Conservation (phyloP, 2,797 vertebrate genomes). For the Hafferia zeledoni region DNA sequence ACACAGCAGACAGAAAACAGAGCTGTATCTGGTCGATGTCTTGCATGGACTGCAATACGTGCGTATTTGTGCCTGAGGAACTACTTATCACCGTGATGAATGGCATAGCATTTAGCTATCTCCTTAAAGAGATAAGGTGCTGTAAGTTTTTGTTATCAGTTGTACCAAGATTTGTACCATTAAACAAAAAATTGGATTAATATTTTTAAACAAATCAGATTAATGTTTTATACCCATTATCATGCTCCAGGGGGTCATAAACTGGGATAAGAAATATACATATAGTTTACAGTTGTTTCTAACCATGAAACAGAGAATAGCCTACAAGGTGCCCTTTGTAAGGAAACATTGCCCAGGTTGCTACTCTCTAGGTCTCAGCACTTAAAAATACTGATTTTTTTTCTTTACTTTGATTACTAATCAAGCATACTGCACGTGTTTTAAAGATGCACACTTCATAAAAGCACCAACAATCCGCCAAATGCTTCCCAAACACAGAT, state of each 20-base stretch:
- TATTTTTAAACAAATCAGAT: constrained; percentile 17
- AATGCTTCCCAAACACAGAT: background rate
- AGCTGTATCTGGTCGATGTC: constrained; percentile 38
- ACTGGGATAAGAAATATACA: background rate
- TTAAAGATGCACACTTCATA: background rate
- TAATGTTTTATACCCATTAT: background rate
- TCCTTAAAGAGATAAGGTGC: background rate
- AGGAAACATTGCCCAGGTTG: background rate
- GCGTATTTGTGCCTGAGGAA: background rate
- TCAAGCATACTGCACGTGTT: background rate
- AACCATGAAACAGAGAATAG: background rate
- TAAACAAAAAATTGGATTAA: constrained; percentile 3
- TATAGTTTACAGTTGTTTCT: background rate
- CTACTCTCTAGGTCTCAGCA: background rate
- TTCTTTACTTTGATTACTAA: background rate
- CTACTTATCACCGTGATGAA: constrained; percentile 33
- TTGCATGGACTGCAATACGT: accelerated
- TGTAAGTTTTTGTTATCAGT: background rate
- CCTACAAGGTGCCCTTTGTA: background rate
- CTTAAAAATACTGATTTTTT: background rate
- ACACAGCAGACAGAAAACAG: constrained; percentile 42
- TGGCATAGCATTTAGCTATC: background rate
- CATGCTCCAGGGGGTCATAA: background rate
- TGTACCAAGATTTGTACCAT: background rate
- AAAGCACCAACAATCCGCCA: background rate